phyloP scores from a whole-genome alignment of 2,888 invertebrate species.

The Megalurothrips usitatus region DNA sequence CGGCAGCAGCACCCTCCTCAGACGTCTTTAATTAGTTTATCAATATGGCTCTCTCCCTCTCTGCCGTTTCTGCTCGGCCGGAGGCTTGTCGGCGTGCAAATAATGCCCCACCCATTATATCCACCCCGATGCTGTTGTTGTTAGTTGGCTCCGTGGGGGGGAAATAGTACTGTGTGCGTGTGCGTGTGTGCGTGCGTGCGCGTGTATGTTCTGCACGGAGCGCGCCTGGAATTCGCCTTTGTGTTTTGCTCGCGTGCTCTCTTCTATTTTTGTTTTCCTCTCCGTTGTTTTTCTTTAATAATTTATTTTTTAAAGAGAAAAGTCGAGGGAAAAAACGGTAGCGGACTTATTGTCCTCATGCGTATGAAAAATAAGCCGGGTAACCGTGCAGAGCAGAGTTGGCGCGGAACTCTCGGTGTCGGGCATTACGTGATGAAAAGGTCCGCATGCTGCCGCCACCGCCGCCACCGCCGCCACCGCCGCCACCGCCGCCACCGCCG shows the following conservation, averaged over 20 bases:
- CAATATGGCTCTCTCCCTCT: conserved; percentile 12
- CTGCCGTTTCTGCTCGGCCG: neutral
- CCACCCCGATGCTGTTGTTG: neutral
- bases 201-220: neutral
- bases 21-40: conserved; percentile 17
- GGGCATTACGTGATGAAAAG: too few species aligned
- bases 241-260: neutral
- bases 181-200: neutral
- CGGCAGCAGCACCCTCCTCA: neutral
- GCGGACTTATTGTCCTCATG: neutral
- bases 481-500: too few species aligned
- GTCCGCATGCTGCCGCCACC: too few species aligned
- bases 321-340: neutral
- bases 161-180: neutral
- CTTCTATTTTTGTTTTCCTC: too few species aligned
- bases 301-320: too few species aligned
- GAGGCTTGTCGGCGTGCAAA: neutral
- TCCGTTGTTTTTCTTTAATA: too few species aligned
- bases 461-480: too few species aligned
- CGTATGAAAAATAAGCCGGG: too few species aligned
- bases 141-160: neutral
- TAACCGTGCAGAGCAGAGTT: too few species aligned
- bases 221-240: neutral
- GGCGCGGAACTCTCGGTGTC: too few species aligned
- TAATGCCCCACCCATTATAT: neutral